phyloP scores from a whole-genome alignment of 2,113 vertebrate species.

The Gobiocypris rarus region DNA sequence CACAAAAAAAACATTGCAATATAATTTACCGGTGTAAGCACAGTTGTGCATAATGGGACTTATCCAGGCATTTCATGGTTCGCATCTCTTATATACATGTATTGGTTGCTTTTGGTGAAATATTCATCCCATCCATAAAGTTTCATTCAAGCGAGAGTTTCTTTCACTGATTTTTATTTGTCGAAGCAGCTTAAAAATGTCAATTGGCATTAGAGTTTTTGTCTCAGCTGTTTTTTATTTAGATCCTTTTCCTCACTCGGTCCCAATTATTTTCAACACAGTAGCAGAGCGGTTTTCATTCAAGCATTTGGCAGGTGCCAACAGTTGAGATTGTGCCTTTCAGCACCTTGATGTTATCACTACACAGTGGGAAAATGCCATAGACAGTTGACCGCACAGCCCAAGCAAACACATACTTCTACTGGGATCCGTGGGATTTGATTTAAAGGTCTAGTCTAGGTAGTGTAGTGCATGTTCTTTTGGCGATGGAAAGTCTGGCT shows the following conservation, averaged over 20 bases:
- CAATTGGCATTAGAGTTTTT: conserved; percentile 21
- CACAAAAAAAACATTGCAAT: background rate
- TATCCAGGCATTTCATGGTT: background rate
- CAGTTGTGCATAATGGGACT: background rate
- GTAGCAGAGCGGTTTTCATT: conserved; percentile 26
- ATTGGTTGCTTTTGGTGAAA: background rate
- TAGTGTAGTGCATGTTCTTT: background rate
- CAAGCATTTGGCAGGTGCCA: conserved; percentile 44
- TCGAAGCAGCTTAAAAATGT: conserved; percentile 14
- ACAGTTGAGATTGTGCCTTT: conserved; percentile 33
- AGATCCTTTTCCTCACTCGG: conserved; percentile 7
- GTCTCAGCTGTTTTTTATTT: conserved; percentile 30
- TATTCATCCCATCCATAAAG: background rate
- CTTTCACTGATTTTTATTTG: conserved; percentile 32
- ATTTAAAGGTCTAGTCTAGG: conserved; percentile 17
- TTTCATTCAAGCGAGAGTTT: background rate
- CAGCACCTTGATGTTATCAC: conserved; percentile 45
- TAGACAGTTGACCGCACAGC: conserved; percentile 26
- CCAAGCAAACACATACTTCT: conserved; percentile 34
- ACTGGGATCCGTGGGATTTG: background rate
- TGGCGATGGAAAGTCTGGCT: conserved; percentile 23
- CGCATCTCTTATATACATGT: background rate
- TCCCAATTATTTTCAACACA: conserved; percentile 29
- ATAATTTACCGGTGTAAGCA: background rate
- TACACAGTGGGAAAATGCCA: conserved; percentile 59